phyloP scores from a whole-genome alignment of 1,140 invertebrate species.

The Paraescarpia echinospica region DNA sequence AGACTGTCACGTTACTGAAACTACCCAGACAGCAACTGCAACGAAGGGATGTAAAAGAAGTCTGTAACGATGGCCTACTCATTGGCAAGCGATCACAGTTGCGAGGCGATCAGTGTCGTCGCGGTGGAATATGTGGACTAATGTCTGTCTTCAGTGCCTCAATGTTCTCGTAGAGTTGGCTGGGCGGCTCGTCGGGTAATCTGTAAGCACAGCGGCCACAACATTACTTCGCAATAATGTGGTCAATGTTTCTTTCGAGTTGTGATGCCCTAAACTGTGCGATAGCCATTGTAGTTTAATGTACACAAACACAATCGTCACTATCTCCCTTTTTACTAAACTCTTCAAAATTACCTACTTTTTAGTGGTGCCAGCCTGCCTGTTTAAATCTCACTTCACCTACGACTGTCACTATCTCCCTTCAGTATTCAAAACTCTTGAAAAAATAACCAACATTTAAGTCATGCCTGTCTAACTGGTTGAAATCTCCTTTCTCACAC shows the following conservation, averaged over 20 bases:
- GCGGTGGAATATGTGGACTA: not conserved
- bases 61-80: not conserved
- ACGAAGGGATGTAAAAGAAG: not conserved
- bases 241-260: not conserved
- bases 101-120: not conserved
- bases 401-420: too few relatives aligned
- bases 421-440: too few relatives aligned
- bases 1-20: not conserved
- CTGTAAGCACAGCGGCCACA: not conserved
- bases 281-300: too few relatives aligned
- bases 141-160: not conserved
- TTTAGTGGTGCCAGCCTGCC: too few relatives aligned
- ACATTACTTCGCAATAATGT: not conserved
- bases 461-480: too few relatives aligned
- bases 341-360: too few relatives aligned
- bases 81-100: not conserved
- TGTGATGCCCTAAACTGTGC: too few relatives aligned
- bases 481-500: too few relatives aligned
- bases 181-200: not conserved
- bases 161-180: not conserved
- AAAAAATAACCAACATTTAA: too few relatives aligned
- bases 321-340: too few relatives aligned
- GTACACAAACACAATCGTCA: too few relatives aligned
- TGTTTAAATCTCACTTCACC: too few relatives aligned
- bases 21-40: not conserved